Evolutionary conservation across 1,140 invertebrate genomes (phyloP).

Genomic region (Dreissena polymorpha): DNA sequence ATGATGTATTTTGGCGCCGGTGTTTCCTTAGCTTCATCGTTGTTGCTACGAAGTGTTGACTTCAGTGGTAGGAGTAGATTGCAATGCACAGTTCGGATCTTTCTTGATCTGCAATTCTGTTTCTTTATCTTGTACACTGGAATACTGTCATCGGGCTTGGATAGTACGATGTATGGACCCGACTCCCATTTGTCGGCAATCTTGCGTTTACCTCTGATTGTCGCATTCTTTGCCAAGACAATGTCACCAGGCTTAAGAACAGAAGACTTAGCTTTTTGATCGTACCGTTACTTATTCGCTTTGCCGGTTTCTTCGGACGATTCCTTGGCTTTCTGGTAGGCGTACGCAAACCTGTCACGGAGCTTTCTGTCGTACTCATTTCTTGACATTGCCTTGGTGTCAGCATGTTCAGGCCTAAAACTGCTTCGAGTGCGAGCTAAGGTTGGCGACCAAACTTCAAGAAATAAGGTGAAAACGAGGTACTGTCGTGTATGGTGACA

Average conservation of each 20-base stretch:
- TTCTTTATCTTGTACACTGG: background rate
- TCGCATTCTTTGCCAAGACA: conserved; percentile 9
- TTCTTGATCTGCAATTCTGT: conserved; percentile 2
- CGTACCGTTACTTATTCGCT: conserved; percentile 39
- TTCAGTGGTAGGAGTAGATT: background rate
- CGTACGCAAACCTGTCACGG: background rate
- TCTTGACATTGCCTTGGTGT: background rate
- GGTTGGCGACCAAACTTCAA: conserved; percentile 21
- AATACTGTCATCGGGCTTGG: too few relatives aligned
- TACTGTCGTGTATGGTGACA: conserved; percentile 15
- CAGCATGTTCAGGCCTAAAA: background rate
- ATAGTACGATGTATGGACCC: conserved; percentile 19
- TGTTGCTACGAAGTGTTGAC: background rate
- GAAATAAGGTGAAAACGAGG: conserved; percentile 10
- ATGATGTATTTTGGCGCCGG: background rate
- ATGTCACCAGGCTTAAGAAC: background rate
- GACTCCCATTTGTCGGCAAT: conserved; percentile 29
- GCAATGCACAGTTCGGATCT: conserved; percentile 6
- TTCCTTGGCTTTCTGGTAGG: conserved; percentile 13
- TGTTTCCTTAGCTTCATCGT: background rate
- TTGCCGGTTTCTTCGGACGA: background rate
- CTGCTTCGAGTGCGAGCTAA: conserved; percentile 2
- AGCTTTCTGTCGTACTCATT: background rate
- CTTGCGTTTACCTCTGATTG: conserved; percentile 28
- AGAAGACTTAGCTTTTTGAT: conserved; percentile 1